Conservation (phyloP, 2,113 vertebrate species). For the Perognathus longimembris region DNA sequence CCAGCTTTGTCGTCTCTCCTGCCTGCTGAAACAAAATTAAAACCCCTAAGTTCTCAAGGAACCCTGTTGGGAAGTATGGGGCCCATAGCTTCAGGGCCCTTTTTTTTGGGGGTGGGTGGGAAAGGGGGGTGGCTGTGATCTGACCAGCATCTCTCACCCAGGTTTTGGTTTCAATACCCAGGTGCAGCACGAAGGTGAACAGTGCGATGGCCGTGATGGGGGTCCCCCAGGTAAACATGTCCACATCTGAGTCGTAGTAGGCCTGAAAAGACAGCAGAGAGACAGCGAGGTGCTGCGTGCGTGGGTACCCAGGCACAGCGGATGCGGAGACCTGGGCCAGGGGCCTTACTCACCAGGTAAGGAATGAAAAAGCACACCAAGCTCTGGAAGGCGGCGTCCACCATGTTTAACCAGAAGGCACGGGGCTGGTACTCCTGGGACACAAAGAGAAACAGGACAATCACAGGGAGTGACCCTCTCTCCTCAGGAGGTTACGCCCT, state of each 20-base stretch:
- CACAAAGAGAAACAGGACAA: slow-evolving; percentile 2
- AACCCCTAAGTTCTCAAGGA: background rate
- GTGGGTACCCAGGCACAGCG: background rate
- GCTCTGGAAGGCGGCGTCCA: slow-evolving; percentile 98
- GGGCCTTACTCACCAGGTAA: slow-evolving; percentile 93
- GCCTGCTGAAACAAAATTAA: background rate
- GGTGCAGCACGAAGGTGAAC: slow-evolving; percentile 95
- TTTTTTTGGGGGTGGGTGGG: too few relatives aligned
- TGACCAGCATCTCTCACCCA: slow-evolving; percentile 90
- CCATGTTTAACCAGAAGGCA: slow-evolving; percentile 99
- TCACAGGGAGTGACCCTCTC: background rate
- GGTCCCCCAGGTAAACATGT: slow-evolving; percentile 97
- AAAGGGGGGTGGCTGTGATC: background rate
- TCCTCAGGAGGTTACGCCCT: background rate
- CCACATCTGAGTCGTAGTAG: slow-evolving; percentile 94
- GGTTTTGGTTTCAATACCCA: slow-evolving; percentile 98
- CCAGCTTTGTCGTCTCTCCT: too few relatives aligned
- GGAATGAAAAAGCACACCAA: slow-evolving; percentile 97
- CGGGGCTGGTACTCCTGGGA: slow-evolving; percentile 95
- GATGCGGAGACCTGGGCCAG: background rate
- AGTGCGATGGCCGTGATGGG: slow-evolving; percentile 94
- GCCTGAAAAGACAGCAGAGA: slow-evolving; percentile 86
- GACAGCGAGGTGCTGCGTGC: background rate
- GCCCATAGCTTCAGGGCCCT: rapidly evolving
- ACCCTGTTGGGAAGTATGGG: too few relatives aligned